Evolutionary conservation across 2,888 invertebrate species (phyloP).

Genomic region (Eristalis pertinax): DNA sequence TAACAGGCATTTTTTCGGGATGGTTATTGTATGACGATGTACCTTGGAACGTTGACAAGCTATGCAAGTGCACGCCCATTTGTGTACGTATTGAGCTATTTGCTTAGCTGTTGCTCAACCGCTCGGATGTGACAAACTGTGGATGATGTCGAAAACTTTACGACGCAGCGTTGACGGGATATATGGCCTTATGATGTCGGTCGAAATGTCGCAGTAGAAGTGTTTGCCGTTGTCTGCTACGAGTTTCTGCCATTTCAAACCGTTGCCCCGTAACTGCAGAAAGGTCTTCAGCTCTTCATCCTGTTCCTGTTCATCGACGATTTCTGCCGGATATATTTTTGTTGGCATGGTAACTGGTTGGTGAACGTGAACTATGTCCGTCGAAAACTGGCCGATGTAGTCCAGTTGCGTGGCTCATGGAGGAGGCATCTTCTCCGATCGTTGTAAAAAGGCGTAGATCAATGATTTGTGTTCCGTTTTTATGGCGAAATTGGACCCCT

Average conservation of each 20-base stretch:
- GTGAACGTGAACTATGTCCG: not conserved
- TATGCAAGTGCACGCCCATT: not conserved
- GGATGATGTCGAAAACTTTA: not conserved
- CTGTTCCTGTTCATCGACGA: no score
- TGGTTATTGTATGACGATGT: no score
- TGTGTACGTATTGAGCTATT: not conserved
- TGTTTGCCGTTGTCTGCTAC: no score
- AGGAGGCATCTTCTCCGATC: not conserved
- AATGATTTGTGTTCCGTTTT: no score
- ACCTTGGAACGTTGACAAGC: constrained; percentile 10
- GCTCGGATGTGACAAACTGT: not conserved
- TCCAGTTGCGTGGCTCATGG: not conserved
- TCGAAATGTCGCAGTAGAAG: not conserved
- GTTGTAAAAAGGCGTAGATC: not conserved
- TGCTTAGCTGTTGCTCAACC: not conserved
- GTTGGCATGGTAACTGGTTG: not conserved
- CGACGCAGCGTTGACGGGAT: not conserved
- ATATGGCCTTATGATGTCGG: not conserved
- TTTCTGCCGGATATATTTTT: not conserved
- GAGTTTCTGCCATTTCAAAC: no score
- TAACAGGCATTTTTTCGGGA: not conserved
- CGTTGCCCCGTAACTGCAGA: not conserved
- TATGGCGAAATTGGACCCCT: no score
- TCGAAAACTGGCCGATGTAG: not conserved
- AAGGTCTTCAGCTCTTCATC: no score